Evolutionary conservation across 1,140 invertebrate species (phyloP), one percentile per base, ranked within the genome.

Genomic region (Mercenaria mercenaria): DNA sequence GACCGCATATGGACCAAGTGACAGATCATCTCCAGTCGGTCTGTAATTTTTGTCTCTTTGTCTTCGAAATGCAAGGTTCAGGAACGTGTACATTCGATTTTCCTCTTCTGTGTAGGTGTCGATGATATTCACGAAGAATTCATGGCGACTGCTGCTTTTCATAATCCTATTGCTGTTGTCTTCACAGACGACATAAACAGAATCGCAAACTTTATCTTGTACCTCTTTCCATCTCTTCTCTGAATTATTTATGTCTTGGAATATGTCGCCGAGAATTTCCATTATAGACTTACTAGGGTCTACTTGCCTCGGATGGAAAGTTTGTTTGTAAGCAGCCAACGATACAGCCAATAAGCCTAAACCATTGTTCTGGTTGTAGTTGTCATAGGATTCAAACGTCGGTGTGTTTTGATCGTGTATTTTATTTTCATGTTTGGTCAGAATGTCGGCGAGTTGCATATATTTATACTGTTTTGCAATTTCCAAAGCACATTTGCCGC

Each of bases 11-110:
- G n/a, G n/a, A n/a, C n/a, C n/a, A n/a, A n/a, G n/a, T n/a, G n/a
- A n/a, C n/a, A n/a, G n/a, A n/a, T n/a, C n/a, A n/a, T n/a, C n/a
- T 61, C 50, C 85, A 59, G 67, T 74, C 15, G 83, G 83, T 18
- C 29, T 52, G 50, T 87, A 87, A 34, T 15, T 4, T 41, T 29
- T 50, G n/a, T 64, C n/a, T 87, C 37, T 64, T 32, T 87, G 72
- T 43, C 72, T 56, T 20, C 72, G 39, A 0, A 87, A 64, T 18
- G 69, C 85, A 13, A 69, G 26, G 52, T 77, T 87, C 69, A 87
- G 10, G 13, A 37, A 52, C 10, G 67, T 74, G 26, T 85, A 74
- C 67, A 85, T 52, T 0, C 18, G 20, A 13, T 72, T 85, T 34
- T 74, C 43, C 23, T 85, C 83, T 20, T n/a, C 43, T 50, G 83